These are phyloP conservation scores for Tenthredo mesomela DNA, from an alignment of 2,888 invertebrate species.

Conservation along the genomic window DNA sequence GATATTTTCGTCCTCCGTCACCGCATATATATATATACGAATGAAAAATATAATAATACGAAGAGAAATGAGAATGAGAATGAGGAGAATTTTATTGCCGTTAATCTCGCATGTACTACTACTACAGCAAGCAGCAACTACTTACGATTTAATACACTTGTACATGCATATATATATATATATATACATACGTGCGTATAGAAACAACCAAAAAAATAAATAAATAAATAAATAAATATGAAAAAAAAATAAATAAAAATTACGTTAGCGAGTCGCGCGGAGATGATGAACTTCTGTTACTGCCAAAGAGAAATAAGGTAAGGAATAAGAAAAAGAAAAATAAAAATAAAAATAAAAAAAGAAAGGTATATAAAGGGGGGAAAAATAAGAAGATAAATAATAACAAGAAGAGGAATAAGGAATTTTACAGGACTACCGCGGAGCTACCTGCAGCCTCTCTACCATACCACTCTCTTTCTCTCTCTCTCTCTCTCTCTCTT, in stretches of 20 bases:
- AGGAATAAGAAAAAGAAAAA: not conserved
- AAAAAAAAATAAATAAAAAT: no score
- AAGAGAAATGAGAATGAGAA: not conserved
- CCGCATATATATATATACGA: no score
- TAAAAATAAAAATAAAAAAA: not conserved
- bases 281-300: not conserved
- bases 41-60: not conserved
- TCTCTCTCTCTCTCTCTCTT: not conserved
- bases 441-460: not conserved
- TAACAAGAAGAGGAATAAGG: not conserved
- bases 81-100: not conserved
- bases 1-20: not conserved
- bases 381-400: not conserved
- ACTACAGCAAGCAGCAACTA: not conserved
- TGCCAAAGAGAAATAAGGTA: not conserved
- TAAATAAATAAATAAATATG: no score
- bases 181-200: no score
- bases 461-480: not conserved
- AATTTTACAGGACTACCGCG: slow-evolving; percentile 33
- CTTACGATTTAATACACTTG: no score
- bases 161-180: no score
- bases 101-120: no score
- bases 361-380: not conserved
- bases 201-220: no score
- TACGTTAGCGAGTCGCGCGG: not conserved